Evolutionary conservation across 92 coral and sea anemone species (phyloP).

Genomic region (Phymanthus crucifer): DNA sequence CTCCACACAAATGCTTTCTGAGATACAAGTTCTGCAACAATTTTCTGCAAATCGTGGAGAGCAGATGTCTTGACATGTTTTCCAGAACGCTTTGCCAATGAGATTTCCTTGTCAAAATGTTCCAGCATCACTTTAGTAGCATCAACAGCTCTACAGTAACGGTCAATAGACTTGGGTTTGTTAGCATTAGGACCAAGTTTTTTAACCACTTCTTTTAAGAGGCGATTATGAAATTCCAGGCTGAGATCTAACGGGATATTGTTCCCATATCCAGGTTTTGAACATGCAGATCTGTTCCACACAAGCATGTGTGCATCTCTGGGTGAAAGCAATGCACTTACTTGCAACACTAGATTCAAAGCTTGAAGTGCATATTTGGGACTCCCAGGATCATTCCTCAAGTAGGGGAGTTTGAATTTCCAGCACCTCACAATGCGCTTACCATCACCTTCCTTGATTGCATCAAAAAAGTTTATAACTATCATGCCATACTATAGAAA

Average conservation of each 20-base stretch:
- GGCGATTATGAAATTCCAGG: constrained; percentile 54
- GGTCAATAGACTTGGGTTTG: constrained; percentile 60
- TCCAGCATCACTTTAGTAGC: constrained; percentile 54
- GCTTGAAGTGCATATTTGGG: constrained; percentile 73
- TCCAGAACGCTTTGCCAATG: constrained; percentile 41
- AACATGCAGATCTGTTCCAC: constrained; percentile 67
- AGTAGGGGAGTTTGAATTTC: constrained; percentile 65
- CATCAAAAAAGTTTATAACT: constrained; percentile 60
- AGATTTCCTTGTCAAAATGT: constrained; percentile 59
- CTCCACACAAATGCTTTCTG: constrained; percentile 65
- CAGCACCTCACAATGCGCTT: constrained; percentile 58
- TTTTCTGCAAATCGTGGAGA: constrained; percentile 42
- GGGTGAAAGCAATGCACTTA: constrained; percentile 68
- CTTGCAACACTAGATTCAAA: constrained; percentile 57
- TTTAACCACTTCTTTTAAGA: constrained; percentile 57
- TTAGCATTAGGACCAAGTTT: constrained; percentile 69
- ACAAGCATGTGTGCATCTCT: constrained; percentile 58
- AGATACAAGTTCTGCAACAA: constrained; percentile 56
- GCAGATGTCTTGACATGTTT: constrained; percentile 43
- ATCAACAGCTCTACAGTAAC: constrained; percentile 68
- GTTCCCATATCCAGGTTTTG: constrained; percentile 47
- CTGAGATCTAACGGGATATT: constrained; percentile 61
- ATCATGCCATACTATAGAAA: constrained; percentile 65
- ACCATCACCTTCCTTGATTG: constrained; percentile 65
- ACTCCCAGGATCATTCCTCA: constrained; percentile 53